Evolutionary conservation across 2,888 invertebrate genomes (phyloP), one percentile per base, ranked within the genome.

Genomic region (Eledone cirrhosa): DNA sequence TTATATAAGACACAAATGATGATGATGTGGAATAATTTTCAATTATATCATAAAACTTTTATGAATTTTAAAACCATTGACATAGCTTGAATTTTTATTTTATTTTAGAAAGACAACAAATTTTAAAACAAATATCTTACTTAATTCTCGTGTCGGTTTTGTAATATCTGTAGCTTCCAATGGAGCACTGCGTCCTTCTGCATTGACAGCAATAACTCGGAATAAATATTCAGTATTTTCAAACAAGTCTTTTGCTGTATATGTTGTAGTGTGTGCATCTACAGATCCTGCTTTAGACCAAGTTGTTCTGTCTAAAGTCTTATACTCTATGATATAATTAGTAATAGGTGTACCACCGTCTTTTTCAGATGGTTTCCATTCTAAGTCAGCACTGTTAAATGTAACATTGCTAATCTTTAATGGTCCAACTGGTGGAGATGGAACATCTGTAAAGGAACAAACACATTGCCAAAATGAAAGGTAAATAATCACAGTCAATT

Each of bases 101-200:
- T 41, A 0, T 41, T 41, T 2, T 8, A 41, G 41, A 41, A 41
- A 8, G 5, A 11, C 11, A 8, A 41, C 11, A 41, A 41, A 41
- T 41, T 1, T 41, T 41, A 41, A 41, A 41, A 3, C 41, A 41
- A 41, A 41, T n/a, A 13, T 76, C 84, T 84, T 79, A 88, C 88
- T 82, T 19, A 84, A 76, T 33, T 82, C 82, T 67, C 82, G 84
- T 80, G 85, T 85, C 16, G 87, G 85, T 77, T 81, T 84, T 63
- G 86, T 80, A 4, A 85, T 80, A 65, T 85, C 87, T n/a, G 83
- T 81, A 4, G 84, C 80, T 65, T 87, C 96, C 77, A 97, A 96
- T 0, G 98, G 95, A 84, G 96, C 95, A 65, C 98, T 96, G 0
- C 95, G 95, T 3, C 98, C 98, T 1, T 97, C 98, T 84, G 95